Percentiles rank a stretch among this genome's conserved stretches.
Conservation (phyloP, 2,888 invertebrate species). For the Erpobdella octoculata region DNA sequence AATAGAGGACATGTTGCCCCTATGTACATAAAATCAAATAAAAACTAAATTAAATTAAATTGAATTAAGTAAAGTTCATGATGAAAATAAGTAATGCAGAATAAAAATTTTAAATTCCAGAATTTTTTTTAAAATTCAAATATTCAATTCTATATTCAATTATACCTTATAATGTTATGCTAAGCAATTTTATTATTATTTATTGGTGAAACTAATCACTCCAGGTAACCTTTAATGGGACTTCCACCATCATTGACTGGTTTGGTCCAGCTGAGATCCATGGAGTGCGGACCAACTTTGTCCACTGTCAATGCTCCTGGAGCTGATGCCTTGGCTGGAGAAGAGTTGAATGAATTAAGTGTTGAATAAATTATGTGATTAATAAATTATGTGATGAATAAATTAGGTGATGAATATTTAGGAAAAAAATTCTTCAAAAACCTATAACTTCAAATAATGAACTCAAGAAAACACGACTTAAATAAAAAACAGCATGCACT, state of each 20-base stretch:
- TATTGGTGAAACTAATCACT: neutral
- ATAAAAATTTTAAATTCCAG: too few relatives aligned
- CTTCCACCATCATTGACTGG: constrained; percentile 85
- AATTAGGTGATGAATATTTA: neutral
- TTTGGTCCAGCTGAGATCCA: constrained; percentile 86
- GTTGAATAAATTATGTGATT: too few relatives aligned
- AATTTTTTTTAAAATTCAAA: neutral
- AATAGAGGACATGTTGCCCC: too few relatives aligned
- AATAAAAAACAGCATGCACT: too few relatives aligned
- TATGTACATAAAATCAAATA: too few relatives aligned
- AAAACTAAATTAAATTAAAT: too few relatives aligned
- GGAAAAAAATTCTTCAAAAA: neutral
- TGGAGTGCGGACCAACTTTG: constrained; percentile 80
- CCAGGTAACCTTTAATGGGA: constrained; percentile 65
- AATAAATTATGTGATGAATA: neutral
- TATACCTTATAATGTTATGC: too few relatives aligned
- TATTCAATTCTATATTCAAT: neutral
- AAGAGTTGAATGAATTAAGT: too few relatives aligned
- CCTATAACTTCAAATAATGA: too few relatives aligned
- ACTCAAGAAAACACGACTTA: too few relatives aligned
- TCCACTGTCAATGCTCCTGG: constrained; percentile 80
- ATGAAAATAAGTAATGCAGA: neutral
- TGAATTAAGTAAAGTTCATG: too few relatives aligned
- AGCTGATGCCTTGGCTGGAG: constrained; percentile 64
- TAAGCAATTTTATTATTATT: too few relatives aligned